A percentile compares a stretch with the other conserved stretches of the same genome.
These are phyloP conservation scores for Dreissena polymorpha DNA, from an alignment of 1,140 invertebrate genomes.

Conservation along the genomic window DNA sequence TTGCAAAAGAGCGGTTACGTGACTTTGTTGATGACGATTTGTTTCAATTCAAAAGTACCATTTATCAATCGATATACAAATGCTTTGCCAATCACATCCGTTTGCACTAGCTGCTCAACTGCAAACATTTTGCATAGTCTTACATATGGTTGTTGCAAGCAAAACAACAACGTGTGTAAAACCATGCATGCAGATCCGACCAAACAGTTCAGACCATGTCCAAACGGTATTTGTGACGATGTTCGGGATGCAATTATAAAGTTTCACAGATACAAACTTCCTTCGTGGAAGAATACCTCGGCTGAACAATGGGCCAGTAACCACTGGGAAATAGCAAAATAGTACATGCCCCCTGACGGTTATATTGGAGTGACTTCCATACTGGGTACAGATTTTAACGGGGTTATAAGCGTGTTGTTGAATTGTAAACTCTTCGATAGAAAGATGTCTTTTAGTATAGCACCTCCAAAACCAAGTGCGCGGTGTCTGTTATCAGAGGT, in stretches of 20 bases:
- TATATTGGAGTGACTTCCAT: background rate
- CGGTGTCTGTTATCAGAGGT: background rate
- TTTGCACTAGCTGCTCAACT: background rate
- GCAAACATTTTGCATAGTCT: conserved; percentile 3
- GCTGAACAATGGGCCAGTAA: background rate
- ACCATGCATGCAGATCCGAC: background rate
- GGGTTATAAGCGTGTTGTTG: conserved; percentile 5
- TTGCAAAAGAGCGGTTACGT: conserved; percentile 4
- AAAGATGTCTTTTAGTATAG: background rate
- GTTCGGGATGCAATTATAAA: conserved; percentile 6
- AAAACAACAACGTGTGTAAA: background rate
- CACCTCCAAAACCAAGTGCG: background rate
- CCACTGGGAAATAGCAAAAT: conserved; percentile 9
- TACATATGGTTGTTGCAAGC: background rate
- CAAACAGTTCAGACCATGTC: background rate
- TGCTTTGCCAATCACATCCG: background rate
- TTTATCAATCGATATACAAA: background rate
- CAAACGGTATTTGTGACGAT: conserved; percentile 1
- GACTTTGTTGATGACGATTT: background rate
- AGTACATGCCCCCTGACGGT: conserved; percentile 13
- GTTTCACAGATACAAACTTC: background rate
- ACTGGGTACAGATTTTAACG: conserved; percentile 5
- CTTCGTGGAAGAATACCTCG: conserved; percentile 21
- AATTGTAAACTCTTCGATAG: conserved; percentile 1
- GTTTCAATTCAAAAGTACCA: background rate